phyloP scores from a whole-genome alignment of 2,113 vertebrate genomes.

The Danionella cerebrum region DNA sequence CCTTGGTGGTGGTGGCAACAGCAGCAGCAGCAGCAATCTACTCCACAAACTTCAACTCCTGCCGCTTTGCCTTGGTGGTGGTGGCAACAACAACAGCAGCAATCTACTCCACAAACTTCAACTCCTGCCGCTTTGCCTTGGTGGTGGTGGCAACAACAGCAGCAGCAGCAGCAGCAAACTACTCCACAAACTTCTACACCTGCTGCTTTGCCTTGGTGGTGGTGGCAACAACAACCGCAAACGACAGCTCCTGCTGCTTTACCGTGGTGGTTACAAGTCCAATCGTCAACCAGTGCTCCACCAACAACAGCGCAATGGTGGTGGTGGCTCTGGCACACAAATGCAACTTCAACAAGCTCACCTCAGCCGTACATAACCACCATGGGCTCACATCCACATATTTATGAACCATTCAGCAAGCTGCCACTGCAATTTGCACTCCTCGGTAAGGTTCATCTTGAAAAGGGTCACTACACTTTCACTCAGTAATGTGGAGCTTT shows the following conservation, averaged over 20 bases:
- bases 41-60: neutral
- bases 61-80: neutral
- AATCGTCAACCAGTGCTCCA: neutral
- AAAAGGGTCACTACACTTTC: too few relatives aligned
- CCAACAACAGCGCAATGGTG: neutral
- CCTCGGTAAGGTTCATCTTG: constrained; percentile 44
- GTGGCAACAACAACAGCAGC: too few relatives aligned
- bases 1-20: neutral
- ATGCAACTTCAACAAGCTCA: neutral
- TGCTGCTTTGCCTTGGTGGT: neutral
- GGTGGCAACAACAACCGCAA: neutral
- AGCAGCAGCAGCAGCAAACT: neutral
- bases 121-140: neutral
- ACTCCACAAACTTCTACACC: neutral
- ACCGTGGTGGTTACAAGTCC: neutral
- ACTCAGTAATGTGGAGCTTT: too few relatives aligned
- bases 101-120: too few relatives aligned
- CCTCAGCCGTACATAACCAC: neutral
- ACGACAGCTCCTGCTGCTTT: neutral
- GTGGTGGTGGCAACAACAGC: neutral
- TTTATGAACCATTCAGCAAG: constrained; percentile 44
- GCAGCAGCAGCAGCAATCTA: too few relatives aligned
- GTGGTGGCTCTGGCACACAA: neutral
- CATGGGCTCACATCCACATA: neutral
- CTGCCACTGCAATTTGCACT: constrained; percentile 48